Evolutionary conservation across 2,113 vertebrate genomes (phyloP), one percentile per base, ranked within the genome.

Genomic region (Syngnathus floridae): DNA sequence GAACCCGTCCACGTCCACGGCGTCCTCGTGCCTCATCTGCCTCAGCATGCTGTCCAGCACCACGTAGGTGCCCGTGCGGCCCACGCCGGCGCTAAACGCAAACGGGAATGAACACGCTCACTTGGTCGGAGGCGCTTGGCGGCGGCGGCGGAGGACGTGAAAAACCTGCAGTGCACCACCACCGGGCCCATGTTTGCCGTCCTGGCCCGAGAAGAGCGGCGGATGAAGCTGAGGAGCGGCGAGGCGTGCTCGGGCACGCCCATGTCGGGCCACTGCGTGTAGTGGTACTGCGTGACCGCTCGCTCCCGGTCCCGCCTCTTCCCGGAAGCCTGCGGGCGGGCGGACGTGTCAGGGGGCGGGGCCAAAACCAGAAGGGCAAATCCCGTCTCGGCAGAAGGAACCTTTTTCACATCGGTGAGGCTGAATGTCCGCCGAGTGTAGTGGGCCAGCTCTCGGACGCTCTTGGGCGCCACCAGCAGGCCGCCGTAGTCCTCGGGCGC

Each of bases 261-360:
- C 95, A 96, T 96, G 83, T 98, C 96, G 12, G 97, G 95, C 97
- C 97, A 99, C 81, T 96, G 95, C 10, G 96, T 99, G 77, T 97
- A 99, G 70, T 99, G 95, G 83, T 92, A 99, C 73, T 99, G 97
- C 0, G 83, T 90, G 38, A 99, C 90, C 2, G 86, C 63, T 1
- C 92, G 93, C n/a, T 95, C 95, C 40, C 78, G 90, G 36, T 80
- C 75, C 52, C 90, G 87, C 65, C 92, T 93, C 82, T 92, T 98
- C 86, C 92, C 92, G 56, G 94, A 97, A n/a, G 92, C 93, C 95
- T 99, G 76, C 19, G 4, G 11, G 76, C 19, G 4, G 11, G 3
- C 4, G 26, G 26, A 35, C 26, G 40, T 31, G 40, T 0, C 1
- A n/a, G 26, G 1, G 6, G 17, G 16, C 17, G 14, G 9, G 9